Evolutionary conservation across 2,888 invertebrate species (phyloP).

Genomic region (Acanthosepion esculentum): DNA sequence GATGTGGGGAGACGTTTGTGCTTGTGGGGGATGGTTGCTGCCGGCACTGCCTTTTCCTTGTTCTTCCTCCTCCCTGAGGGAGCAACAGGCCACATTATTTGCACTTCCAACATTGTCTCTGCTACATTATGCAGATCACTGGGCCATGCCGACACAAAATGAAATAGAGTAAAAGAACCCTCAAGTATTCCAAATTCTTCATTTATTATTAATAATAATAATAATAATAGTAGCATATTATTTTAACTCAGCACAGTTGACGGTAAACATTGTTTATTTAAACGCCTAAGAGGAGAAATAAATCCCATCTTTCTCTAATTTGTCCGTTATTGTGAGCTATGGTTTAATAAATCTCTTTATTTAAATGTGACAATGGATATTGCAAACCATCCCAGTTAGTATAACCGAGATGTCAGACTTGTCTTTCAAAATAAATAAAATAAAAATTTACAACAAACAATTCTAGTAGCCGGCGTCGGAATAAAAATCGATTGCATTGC

Average conservation of each 20-base stretch:
- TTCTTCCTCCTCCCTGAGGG: conserved; percentile 38
- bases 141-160: conserved; percentile 42
- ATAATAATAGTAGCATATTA: not conserved
- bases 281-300: not conserved
- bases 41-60: conserved; percentile 34
- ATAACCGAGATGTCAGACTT: not conserved
- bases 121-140: conserved; percentile 46
- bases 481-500: too few species aligned
- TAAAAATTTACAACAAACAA: too few species aligned
- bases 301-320: not conserved
- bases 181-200: not conserved
- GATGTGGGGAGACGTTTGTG: not conserved
- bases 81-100: conserved; percentile 49
- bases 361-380: not conserved
- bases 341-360: not conserved
- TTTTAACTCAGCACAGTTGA: not conserved
- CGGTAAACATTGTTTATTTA: not conserved
- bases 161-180: not conserved
- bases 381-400: not conserved
- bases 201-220: not conserved
- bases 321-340: not conserved
- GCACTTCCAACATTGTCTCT: conserved; percentile 48
- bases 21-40: conserved; percentile 35
- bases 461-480: too few species aligned
- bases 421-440: not conserved